Evolutionary conservation across 2,888 invertebrate genomes (phyloP).

Genomic region (Ectobius pallidus): DNA sequence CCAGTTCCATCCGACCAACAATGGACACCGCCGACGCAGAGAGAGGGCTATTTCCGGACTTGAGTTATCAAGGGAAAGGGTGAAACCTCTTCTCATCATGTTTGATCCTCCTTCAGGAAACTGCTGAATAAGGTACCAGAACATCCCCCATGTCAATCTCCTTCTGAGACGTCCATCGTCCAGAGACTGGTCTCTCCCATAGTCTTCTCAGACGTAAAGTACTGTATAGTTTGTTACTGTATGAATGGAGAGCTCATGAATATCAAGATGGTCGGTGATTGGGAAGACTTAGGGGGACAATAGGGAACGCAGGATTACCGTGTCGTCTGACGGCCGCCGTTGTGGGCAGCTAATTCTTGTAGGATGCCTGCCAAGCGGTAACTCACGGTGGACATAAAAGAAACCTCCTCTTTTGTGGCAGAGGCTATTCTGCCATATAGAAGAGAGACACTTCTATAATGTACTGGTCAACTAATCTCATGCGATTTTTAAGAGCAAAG

Average conservation of each 20-base stretch:
- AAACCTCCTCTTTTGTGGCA: background rate
- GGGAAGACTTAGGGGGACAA: constrained; percentile 21
- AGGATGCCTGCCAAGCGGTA: background rate
- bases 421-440: background rate
- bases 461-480: constrained; percentile 5
- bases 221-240: background rate
- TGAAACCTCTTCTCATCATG: constrained; percentile 17
- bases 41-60: constrained; percentile 18
- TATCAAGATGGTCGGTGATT: constrained; percentile 26
- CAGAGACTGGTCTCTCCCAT: background rate
- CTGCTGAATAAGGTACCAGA: background rate
- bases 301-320: constrained; percentile 5
- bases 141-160: background rate
- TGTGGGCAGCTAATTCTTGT: constrained; percentile 9
- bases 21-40: background rate
- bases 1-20: background rate
- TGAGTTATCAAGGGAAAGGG: constrained; percentile 29
- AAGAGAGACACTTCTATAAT: background rate
- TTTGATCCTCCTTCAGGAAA: constrained; percentile 27
- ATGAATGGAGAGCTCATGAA: constrained; percentile 28
- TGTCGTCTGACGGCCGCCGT: background rate
- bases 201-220: constrained; percentile 7
- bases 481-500: constrained; percentile 11
- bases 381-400: background rate
- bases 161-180: constrained; percentile 10